These are phyloP conservation scores for Sinohyriopsis cumingii DNA, from an alignment of 2,888 invertebrate species.

Conservation along the genomic window DNA sequence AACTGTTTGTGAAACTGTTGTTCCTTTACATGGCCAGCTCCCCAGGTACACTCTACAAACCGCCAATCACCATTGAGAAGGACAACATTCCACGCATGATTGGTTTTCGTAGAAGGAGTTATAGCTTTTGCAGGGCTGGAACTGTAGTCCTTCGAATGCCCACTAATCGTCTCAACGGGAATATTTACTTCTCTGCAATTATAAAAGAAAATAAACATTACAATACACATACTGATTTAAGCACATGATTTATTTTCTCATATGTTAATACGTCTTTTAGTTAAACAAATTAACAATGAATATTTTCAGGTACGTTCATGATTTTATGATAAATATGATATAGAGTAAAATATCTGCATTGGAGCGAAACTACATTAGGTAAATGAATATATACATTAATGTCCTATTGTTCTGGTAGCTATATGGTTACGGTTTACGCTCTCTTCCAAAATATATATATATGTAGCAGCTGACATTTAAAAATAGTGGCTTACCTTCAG, in stretches of 20 bases:
- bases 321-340: too few species aligned
- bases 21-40: slow-evolving; percentile 7
- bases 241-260: too few species aligned
- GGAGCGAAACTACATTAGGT: too few species aligned
- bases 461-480: too few species aligned
- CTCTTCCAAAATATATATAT: too few species aligned
- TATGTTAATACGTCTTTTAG: too few species aligned
- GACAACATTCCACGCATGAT: slow-evolving; percentile 20
- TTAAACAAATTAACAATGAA: too few species aligned
- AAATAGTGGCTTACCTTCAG: background rate
- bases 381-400: too few species aligned
- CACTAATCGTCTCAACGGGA: slow-evolving; percentile 5
- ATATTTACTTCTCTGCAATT: slow-evolving; percentile 6
- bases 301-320: too few species aligned
- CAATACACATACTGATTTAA: background rate
- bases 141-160: slow-evolving; percentile 10
- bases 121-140: slow-evolving; percentile 4
- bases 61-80: slow-evolving; percentile 4
- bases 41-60: slow-evolving; percentile 24
- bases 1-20: slow-evolving; percentile 4
- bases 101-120: background rate
- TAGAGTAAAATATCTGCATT: too few species aligned
- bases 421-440: too few species aligned
- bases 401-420: too few species aligned
- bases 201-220: background rate